A percentile compares a stretch with the other conserved stretches of the same genome.
These are phyloP conservation scores for Aphelenchoides bicaudatus DNA, from an alignment of 2,888 invertebrate genomes.

Conservation along the genomic window DNA sequence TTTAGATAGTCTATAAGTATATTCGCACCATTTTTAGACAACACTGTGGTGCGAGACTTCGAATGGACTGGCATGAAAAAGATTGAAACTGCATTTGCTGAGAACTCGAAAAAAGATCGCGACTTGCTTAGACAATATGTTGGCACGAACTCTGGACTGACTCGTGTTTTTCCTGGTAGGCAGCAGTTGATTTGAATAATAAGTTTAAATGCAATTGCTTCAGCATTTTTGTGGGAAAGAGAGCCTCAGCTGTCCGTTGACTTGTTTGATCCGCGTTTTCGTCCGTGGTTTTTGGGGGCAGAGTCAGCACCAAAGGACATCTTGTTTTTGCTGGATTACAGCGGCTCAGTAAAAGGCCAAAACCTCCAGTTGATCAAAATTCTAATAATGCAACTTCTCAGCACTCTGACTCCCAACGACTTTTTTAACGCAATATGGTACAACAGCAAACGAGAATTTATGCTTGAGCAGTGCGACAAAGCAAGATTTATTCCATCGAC, in stretches of 20 bases:
- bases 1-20: neutral
- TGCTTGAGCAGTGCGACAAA: constrained; percentile 25
- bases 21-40: constrained; percentile 32
- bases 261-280: constrained; percentile 56
- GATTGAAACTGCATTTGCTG: constrained; percentile 41
- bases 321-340: constrained; percentile 57
- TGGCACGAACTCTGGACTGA: constrained; percentile 56
- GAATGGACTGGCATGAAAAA: constrained; percentile 43
- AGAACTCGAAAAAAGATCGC: constrained; percentile 35
- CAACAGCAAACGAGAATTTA: constrained; percentile 35
- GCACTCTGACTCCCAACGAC: constrained; percentile 56
- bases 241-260: constrained; percentile 56
- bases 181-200: neutral
- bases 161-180: constrained; percentile 53
- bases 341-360: constrained; percentile 50
- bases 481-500: constrained; percentile 56
- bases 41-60: constrained; percentile 49
- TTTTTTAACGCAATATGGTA: constrained; percentile 55
- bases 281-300: constrained; percentile 57
- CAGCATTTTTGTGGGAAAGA: constrained; percentile 47
- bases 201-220: neutral
- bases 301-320: constrained; percentile 57
- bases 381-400: constrained; percentile 47
- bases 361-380: constrained; percentile 55
- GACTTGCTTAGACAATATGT: constrained; percentile 52